phyloP scores from a whole-genome alignment of 2,113 vertebrate genomes.

The Tragelaphus scriptus region DNA sequence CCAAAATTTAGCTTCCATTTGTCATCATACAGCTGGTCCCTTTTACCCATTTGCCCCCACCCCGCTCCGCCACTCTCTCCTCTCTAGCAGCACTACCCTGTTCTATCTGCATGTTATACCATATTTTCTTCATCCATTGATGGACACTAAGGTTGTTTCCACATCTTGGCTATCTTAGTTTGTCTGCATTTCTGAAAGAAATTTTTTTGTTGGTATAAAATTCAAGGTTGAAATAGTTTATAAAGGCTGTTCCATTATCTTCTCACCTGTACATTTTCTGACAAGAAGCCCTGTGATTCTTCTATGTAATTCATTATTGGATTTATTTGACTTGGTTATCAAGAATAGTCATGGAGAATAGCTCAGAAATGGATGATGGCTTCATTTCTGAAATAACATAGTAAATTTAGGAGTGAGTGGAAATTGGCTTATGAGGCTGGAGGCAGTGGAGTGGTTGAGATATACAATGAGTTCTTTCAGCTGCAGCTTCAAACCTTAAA shows the following conservation, averaged over 20 bases:
- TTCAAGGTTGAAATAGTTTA: neutral
- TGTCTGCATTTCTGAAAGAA: neutral
- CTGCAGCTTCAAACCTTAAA: neutral
- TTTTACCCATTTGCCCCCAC: neutral
- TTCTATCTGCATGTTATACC: neutral
- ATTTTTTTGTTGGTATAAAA: neutral
- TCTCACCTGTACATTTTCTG: neutral
- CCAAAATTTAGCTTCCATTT: neutral
- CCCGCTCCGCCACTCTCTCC: rapidly evolving
- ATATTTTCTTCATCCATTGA: neutral
- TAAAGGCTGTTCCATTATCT: neutral
- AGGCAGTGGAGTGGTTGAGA: neutral
- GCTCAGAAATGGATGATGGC: neutral
- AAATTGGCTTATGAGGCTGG: neutral
- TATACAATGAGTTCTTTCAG: neutral
- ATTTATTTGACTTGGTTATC: neutral
- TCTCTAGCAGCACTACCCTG: neutral
- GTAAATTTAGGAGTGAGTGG: neutral
- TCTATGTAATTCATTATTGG: neutral
- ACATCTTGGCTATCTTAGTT: neutral
- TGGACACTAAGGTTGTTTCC: neutral
- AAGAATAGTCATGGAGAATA: neutral
- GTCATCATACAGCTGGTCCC: neutral
- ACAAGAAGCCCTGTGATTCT: neutral
- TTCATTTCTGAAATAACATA: neutral